These are phyloP conservation scores for Dryas iulia DNA, from an alignment of 1,140 invertebrate genomes.

Conservation along the genomic window DNA sequence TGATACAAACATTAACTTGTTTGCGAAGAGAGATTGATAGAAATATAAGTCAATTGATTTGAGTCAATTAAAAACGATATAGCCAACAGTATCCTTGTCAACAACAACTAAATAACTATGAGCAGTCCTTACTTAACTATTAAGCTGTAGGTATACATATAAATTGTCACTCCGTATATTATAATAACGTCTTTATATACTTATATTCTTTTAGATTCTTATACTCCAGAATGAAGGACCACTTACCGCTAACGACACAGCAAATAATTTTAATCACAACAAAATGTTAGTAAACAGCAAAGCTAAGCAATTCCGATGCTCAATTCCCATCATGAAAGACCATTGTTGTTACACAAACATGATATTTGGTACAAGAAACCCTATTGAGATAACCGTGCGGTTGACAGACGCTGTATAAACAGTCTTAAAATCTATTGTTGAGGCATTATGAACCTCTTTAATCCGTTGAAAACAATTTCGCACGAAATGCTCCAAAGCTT, in stretches of 20 bases:
- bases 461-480: conserved; percentile 70
- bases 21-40: too few relatives aligned
- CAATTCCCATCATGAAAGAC: conserved; percentile 35
- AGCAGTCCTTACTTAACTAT: too few relatives aligned
- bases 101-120: too few relatives aligned
- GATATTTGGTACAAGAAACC: conserved; percentile 57
- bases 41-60: too few relatives aligned
- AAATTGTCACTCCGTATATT: too few relatives aligned
- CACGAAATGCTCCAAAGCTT: conserved; percentile 51
- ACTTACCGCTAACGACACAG: not conserved
- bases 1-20: too few relatives aligned
- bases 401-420: conserved; percentile 64
- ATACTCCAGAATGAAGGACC: not conserved
- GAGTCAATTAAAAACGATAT: too few relatives aligned
- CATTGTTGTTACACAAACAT: conserved; percentile 49
- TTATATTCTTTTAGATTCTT: too few relatives aligned
- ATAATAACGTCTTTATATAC: too few relatives aligned
- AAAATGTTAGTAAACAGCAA: conserved; percentile 26
- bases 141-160: too few relatives aligned
- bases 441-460: conserved; percentile 61
- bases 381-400: conserved; percentile 61
- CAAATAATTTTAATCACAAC: conserved; percentile 26
- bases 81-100: too few relatives aligned
- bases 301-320: conserved; percentile 32
- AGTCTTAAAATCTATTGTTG: conserved; percentile 58